A percentile compares a stretch with the other conserved stretches of the same genome.
Evolutionary conservation across 2,113 vertebrate genomes (phyloP).

Genomic region (Tautogolabrus adspersus): DNA sequence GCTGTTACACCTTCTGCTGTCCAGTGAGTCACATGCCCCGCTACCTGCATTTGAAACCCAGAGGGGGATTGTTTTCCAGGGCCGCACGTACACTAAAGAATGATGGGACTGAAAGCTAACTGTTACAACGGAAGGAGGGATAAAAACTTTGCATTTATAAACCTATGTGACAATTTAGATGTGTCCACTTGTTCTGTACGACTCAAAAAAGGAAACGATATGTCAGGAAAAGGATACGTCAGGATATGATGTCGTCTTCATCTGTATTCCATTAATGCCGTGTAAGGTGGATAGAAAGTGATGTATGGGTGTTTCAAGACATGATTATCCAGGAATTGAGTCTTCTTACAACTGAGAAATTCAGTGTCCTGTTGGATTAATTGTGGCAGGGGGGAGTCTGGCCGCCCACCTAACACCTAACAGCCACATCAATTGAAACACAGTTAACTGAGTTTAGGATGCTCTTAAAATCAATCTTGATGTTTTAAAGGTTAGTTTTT

Average conservation of each 20-base stretch:
- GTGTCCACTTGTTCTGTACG: neutral
- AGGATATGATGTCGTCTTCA: too few relatives aligned
- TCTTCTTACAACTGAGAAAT: neutral
- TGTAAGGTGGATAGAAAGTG: neutral
- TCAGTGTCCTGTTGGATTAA: neutral
- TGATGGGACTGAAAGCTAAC: neutral
- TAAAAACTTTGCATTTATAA: neutral
- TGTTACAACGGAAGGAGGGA: neutral
- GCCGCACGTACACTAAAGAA: conserved; percentile 11
- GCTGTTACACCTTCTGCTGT: conserved; percentile 67
- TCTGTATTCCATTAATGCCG: too few relatives aligned
- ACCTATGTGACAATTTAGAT: conserved; percentile 3
- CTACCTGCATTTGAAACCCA: conserved; percentile 41
- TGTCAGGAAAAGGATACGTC: neutral
- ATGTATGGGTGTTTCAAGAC: neutral
- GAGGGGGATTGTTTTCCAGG: conserved; percentile 43
- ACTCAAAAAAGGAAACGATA: neutral
- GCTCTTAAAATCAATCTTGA: neutral
- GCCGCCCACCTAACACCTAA: neutral
- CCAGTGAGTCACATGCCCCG: conserved; percentile 35
- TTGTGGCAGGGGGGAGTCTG: neutral
- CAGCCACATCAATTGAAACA: neutral
- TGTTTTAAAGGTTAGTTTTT: neutral
- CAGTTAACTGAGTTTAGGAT: neutral
- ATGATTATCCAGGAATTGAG: neutral